Conservation (phyloP, 92 coral and sea anemone species). For the Muricea muricata region DNA sequence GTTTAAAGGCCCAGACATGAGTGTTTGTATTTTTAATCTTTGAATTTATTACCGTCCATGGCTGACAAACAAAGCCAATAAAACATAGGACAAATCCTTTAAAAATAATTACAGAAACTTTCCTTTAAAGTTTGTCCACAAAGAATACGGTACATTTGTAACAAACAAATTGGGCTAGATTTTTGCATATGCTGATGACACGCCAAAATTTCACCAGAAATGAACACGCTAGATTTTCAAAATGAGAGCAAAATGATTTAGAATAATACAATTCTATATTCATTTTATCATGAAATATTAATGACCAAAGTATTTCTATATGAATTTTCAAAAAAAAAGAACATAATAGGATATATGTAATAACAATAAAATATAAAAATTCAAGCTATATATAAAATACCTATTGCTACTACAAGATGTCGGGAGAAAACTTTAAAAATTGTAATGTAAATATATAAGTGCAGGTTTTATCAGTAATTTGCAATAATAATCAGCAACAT, state of each 20-base stretch:
- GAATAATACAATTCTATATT: not conserved
- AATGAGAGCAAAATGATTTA: not conserved
- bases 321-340: not conserved
- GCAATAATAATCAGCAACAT: not conserved
- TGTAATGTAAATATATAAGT: not conserved
- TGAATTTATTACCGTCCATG: slow-evolving; percentile 2
- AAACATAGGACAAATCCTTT: not conserved
- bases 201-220: too few relatives aligned
- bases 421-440: not conserved
- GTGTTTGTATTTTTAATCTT: not conserved
- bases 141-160: too few relatives aligned
- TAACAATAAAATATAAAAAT: too few relatives aligned
- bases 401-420: not conserved
- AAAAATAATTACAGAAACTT: not conserved
- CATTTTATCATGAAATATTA: slow-evolving; percentile 13
- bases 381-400: not conserved
- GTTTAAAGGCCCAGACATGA: not conserved
- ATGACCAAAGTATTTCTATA: not conserved
- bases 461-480: not conserved
- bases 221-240: not conserved
- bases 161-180: too few relatives aligned
- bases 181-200: too few relatives aligned
- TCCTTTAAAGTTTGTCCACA: not conserved
- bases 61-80: not conserved
- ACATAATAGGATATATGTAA: not conserved